Percentiles rank a stretch among this genome's conserved stretches.
These are phyloP conservation scores for Acrobeloides nanus DNA, from an alignment of 2,888 invertebrate genomes.

Conservation along the genomic window DNA sequence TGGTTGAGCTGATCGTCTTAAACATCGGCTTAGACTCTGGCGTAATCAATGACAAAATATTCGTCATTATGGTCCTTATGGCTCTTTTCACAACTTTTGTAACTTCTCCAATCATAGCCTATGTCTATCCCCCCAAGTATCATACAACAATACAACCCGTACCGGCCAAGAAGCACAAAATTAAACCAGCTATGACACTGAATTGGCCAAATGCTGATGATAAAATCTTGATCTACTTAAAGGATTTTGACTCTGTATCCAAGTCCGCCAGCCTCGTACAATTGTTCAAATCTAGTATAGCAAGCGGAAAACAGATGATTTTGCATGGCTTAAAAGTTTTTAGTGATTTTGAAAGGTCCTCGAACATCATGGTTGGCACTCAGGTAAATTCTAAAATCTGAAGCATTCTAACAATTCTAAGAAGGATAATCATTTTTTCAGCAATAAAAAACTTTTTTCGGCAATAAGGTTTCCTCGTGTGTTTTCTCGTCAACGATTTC, in stretches of 20 bases:
- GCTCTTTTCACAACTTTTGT: constrained; percentile 20
- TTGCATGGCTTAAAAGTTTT: constrained; percentile 11
- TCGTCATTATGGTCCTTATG: constrained; percentile 19
- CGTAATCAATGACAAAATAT: constrained; percentile 20
- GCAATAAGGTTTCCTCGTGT: too few relatives aligned
- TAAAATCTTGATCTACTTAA: constrained; percentile 11
- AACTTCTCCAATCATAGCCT: constrained; percentile 18
- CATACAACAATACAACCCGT: constrained; percentile 1
- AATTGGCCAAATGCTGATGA: constrained; percentile 3
- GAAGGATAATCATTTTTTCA: too few relatives aligned
- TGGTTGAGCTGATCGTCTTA: constrained; percentile 19
- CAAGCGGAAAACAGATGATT: constrained; percentile 3
- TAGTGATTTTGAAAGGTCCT: constrained; percentile 9
- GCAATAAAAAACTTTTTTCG: too few relatives aligned
- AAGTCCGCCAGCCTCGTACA: constrained; percentile 11
- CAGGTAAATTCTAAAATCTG: too few relatives aligned
- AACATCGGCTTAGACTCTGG: constrained; percentile 19
- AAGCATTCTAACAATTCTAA: too few relatives aligned
- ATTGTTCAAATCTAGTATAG: constrained; percentile 13
- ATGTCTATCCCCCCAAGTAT: constrained; percentile 20
- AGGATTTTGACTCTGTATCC: constrained; percentile 16
- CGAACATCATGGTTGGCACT: constrained; percentile 13
- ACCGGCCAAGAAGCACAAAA: neutral
- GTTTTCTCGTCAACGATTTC: too few relatives aligned
- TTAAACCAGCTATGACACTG: neutral